Evolutionary conservation across 1,140 invertebrate genomes (phyloP).

Genomic region (Drosophila melanogaster): DNA sequence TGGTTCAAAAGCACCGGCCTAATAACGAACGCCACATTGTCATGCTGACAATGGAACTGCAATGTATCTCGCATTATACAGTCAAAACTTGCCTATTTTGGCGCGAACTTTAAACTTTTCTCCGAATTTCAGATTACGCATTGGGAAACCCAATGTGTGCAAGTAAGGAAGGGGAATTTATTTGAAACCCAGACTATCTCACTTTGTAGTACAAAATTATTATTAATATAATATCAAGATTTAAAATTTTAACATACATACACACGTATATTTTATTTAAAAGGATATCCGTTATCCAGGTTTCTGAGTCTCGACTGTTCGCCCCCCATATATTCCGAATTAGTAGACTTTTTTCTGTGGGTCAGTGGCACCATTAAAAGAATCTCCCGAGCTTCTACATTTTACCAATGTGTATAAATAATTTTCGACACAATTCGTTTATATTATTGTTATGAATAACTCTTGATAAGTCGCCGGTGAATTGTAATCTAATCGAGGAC

Average conservation of each 20-base stretch:
- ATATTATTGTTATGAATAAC: constrained; percentile 23
- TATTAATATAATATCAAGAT: not conserved
- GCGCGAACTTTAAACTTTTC: not conserved
- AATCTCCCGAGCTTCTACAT: constrained; percentile 5
- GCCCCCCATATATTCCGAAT: not conserved
- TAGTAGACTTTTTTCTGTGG: constrained; percentile 15
- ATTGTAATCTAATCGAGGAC: constrained; percentile 66
- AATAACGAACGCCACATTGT: constrained; percentile 9
- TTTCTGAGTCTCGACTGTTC: not conserved
- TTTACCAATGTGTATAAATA: constrained; percentile 9
- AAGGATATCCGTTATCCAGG: not conserved
- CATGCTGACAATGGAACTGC: constrained; percentile 5
- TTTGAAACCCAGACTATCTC: not conserved
- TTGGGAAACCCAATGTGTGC: not conserved
- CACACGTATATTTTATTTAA: no score
- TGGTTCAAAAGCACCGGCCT: constrained; percentile 64
- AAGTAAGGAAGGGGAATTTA: not conserved
- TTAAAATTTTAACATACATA: no score
- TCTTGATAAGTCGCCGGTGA: constrained; percentile 38
- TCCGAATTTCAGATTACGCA: not conserved
- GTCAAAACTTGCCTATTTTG: not conserved
- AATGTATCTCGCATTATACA: not conserved
- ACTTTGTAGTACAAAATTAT: not conserved
- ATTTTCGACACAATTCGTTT: constrained; percentile 23
- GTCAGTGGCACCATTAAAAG: constrained; percentile 26